Evolutionary conservation across 2,888 invertebrate genomes (phyloP), one percentile per base, ranked within the genome.

Genomic region (Acleris laterana): DNA sequence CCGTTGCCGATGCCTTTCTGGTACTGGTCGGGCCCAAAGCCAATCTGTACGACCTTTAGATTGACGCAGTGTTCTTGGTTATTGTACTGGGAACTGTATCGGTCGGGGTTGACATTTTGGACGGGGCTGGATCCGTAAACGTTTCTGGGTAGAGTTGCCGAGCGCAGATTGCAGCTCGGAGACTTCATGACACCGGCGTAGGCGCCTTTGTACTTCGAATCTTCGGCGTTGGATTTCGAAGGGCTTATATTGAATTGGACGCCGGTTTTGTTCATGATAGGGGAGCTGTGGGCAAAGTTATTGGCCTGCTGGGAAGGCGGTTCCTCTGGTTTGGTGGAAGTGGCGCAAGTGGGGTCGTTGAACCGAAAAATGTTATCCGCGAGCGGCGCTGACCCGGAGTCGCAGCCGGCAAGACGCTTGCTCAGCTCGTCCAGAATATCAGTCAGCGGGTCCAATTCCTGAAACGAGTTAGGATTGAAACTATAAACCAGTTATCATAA

Each of bases 71-170:
- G 92, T 69, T 93, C 93, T 74, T 93, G 90, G 69, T 93, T 93
- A 72, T 93, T 93, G 77, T 93, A 93, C 79, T 94, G 89, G 62
- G 93, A 87, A 79, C 94, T 88, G 82, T 94, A 92, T 72, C 93
- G 77, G 71, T 93, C 90, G 2, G 92, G 91, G 70, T 93, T 93
- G 1, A 92, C 90, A 63, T 88, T 90, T 69, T 85, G 90, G 68
- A 82, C 84, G 11, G 84, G 86, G 69, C 81, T 89, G 6, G 89
- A 85, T 0, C 86, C 88, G 72, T 93, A 95, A 38, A 95, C 95
- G 74, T 96, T 96, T 68, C 96, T 93, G 0, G 96, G 96, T 58
- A 96, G 83, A 1, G 96, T 96, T 22, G 95, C 95, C 1, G 96
- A 96, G 49, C 96, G 85, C 48, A 91, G 76, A 63, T 91, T 90